Base-by-base conservation (phyloP, 2,888 invertebrate species). In the Drosophila recens region DNA sequence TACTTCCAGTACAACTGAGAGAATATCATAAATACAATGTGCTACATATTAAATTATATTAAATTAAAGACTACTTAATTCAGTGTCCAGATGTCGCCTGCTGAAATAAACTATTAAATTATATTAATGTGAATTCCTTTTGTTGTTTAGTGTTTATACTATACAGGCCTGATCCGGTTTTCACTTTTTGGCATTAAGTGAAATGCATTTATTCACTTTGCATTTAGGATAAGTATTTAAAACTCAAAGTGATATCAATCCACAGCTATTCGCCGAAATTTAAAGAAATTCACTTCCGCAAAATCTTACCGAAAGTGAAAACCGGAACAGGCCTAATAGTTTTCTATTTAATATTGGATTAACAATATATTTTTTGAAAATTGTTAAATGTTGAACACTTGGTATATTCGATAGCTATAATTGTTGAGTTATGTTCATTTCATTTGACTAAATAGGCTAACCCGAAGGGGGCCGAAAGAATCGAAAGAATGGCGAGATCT, bases 391-490 rank as follows among this genome's bases (percentile, higher is more conserved):
- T 17, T 20, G 4, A 43, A 43, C 9, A 20, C 17, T 3, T n/a
- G 10, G 17, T 43, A 20, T 11, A 45, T 17, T 20, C 11, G 4
- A 17, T 43, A 20, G 4, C 13, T 30, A 30, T 46, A 30, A 27
- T 46, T 6, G 5, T 9, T 48, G 46, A 15, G 15, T 9, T 6
- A 30, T 42, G 6, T 2, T 30, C 11, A 42, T 56, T 34, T 20
- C 4, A 33, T 13, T 57, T 74, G 42, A 45, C 48, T 54, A 13
- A n/a, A n/a, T 51, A 87, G 84, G 69, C 76, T 65, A 49, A 46
- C 75, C 54, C 62, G 33, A 65, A 63, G 56, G 70, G 63, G 57
- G 46, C 66, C 38, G 20, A 49, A 59, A 23, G 27, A 48, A 64
- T 66, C 56, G 46, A 54, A 63, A 59, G 53, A 43, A 87, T 64